Conservation (phyloP, 1,140 invertebrate species). For the Atta colombica region DNA sequence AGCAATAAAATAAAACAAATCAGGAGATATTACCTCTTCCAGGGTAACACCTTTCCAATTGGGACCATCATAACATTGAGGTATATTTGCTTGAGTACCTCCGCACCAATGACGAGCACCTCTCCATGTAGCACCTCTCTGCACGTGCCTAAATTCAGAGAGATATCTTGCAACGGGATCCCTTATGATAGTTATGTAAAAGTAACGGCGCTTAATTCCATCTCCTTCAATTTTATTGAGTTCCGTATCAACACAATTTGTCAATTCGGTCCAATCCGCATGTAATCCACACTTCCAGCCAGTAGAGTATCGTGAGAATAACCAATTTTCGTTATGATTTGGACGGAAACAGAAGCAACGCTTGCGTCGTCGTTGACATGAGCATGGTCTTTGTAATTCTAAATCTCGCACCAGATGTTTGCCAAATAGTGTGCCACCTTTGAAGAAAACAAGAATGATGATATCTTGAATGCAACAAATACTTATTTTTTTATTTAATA, state of each 20-base stretch:
- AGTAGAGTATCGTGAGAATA: constrained; percentile 99
- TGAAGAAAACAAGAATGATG: constrained; percentile 49
- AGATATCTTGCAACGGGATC: constrained; percentile 96
- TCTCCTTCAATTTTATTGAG: constrained; percentile 95
- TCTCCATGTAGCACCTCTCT: constrained; percentile 99
- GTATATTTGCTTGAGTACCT: constrained; percentile 92
- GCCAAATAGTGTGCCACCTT: constrained; percentile 97
- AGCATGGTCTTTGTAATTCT: constrained; percentile 94
- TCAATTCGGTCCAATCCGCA: constrained; percentile 99
- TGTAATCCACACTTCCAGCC: constrained; percentile 99
- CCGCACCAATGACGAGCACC: constrained; percentile 95
- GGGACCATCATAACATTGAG: constrained; percentile 91
- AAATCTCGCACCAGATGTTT: constrained; percentile 97
- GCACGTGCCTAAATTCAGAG: constrained; percentile 98
- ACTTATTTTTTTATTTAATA: no score
- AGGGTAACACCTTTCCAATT: constrained; percentile 89
- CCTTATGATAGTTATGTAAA: constrained; percentile 98
- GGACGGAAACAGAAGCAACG: constrained; percentile 97
- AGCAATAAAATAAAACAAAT: not conserved
- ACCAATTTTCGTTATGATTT: constrained; percentile 96
- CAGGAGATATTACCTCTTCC: constrained; percentile 80
- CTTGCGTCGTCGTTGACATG: constrained; percentile 94
- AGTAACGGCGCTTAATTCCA: constrained; percentile 93
- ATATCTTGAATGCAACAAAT: not conserved
- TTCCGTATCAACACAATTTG: constrained; percentile 94